Base-by-base conservation (phyloP, 1,140 invertebrate genomes). In the Oncopodura yosiiana region DNA sequence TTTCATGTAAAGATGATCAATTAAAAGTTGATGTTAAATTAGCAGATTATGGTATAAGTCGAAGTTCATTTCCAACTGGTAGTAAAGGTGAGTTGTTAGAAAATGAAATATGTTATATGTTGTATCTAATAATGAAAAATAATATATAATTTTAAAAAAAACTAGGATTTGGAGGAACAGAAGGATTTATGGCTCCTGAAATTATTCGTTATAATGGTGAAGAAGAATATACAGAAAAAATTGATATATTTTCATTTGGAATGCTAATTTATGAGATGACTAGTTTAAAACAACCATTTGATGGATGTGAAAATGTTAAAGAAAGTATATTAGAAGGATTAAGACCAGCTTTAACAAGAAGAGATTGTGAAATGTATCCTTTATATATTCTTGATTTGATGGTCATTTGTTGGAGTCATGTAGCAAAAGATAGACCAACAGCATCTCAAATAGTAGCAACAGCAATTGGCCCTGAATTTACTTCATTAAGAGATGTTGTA, bases 181-280 rank as follows among this genome's bases (percentile, higher is more conserved):
- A 94, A 70, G 92, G 93, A 1, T 99, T 97, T 68, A 99, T 99
- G 88, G 95, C 95, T 11, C 43, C 36, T 19, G 59, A 61, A 49
- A 57, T 61, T 18, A 57, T 61, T 29, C 36, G 89, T 43, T 94
- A 93, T 70, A 97, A 97, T 70, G 95, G 95, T 0, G 94, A 98
- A 70, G 92, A 97, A 70, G 94, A 95, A 63, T 99, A 99, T 66
- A 97, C 93, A 0, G 93, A 97, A 69, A 98, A 97, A 76, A 86
- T 97, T 14, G 95, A 99, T 68, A 94, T 92, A 62, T 99, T 97
- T 69, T 97, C 94, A 0, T 98, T 96, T 74, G 94, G 92, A n/a
- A 98, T 99, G 93, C 89, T 98, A 64, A 77, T 99, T 56, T 99
- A 97, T 71, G 95, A 99, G 71, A 75, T 98, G 38, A 72, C 97